phyloP scores from a whole-genome alignment of 1,140 invertebrate species.

The Zaprionus africanus region DNA sequence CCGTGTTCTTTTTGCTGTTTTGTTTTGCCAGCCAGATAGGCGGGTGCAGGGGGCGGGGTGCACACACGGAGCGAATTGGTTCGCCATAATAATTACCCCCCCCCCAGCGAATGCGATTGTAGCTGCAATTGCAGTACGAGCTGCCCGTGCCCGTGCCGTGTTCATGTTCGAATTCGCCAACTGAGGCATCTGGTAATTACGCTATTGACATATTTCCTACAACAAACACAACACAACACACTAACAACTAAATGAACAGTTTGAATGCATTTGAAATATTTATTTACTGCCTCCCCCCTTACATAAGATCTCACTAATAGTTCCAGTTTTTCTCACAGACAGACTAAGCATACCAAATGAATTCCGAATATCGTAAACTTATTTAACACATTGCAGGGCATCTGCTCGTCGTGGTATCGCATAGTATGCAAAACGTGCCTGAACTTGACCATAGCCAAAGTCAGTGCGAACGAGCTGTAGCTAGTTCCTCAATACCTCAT shows the following conservation, averaged over 20 bases:
- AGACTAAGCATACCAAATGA: background rate
- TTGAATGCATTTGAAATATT: conserved; percentile 30
- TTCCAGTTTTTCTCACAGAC: background rate
- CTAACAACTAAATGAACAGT: conserved; percentile 20
- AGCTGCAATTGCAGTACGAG: background rate
- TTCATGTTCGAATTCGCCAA: conserved; percentile 29
- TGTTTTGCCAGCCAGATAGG: conserved; percentile 23
- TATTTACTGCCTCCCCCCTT: conserved; percentile 18
- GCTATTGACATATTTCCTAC: conserved; percentile 47
- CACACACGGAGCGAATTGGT: background rate
- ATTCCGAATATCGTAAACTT: background rate
- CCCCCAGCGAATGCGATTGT: conserved; percentile 20
- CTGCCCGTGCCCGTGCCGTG: background rate
- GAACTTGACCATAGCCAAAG: conserved; percentile 68
- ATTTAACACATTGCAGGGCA: conserved; percentile 2
- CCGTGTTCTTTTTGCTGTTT: conserved; percentile 23
- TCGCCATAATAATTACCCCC: conserved; percentile 24
- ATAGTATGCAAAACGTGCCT: conserved; percentile 66
- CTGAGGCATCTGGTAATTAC: conserved; percentile 31
- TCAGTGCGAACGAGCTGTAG: conserved; percentile 9
- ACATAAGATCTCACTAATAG: background rate
- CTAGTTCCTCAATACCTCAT: conserved; percentile 53
- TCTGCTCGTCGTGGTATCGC: background rate
- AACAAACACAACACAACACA: background rate
- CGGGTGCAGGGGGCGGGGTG: background rate